phyloP scores from a whole-genome alignment of 2,888 invertebrate genomes.

The Euspilapteryx auroguttella region DNA sequence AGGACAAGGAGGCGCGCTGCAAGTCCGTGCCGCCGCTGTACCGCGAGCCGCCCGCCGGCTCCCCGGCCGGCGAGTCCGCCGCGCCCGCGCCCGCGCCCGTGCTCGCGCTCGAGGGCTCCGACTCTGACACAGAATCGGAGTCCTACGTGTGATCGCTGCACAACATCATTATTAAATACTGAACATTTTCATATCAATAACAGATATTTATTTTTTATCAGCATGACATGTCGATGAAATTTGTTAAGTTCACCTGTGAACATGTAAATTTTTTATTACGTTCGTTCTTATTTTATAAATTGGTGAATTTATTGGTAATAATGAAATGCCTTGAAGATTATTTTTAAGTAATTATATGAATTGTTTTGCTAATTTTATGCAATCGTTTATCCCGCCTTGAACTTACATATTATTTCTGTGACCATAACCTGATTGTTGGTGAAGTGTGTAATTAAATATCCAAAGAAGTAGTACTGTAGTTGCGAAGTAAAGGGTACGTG shows the following conservation, averaged over 20 bases:
- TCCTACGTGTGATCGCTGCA: constrained; percentile 37
- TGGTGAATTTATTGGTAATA: no score
- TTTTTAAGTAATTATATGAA: no score
- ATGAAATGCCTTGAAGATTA: no score
- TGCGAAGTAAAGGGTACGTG: constrained; percentile 32
- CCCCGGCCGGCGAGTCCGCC: no score
- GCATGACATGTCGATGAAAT: no score
- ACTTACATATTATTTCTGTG: constrained; percentile 33
- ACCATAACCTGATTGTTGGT: constrained; percentile 57
- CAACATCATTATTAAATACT: constrained; percentile 10
- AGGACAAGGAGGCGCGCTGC: constrained; percentile 50
- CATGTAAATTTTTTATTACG: no score
- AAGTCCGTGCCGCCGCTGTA: constrained; percentile 51
- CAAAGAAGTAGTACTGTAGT: constrained; percentile 55
- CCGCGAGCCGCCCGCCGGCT: constrained; percentile 36
- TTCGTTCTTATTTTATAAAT: no score
- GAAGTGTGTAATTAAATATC: no score
- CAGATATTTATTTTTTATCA: not conserved
- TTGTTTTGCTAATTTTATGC: constrained; percentile 11
- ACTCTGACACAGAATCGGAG: constrained; percentile 55
- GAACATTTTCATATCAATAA: constrained; percentile 11
- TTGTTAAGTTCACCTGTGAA: no score
- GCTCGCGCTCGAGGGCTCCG: constrained; percentile 43
- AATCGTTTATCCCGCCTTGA: constrained; percentile 45
- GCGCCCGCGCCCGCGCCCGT: no score